Evolutionary conservation across 2,113 vertebrate genomes (phyloP), one percentile per base, ranked within the genome.

Genomic region (Halcyon senegalensis): DNA sequence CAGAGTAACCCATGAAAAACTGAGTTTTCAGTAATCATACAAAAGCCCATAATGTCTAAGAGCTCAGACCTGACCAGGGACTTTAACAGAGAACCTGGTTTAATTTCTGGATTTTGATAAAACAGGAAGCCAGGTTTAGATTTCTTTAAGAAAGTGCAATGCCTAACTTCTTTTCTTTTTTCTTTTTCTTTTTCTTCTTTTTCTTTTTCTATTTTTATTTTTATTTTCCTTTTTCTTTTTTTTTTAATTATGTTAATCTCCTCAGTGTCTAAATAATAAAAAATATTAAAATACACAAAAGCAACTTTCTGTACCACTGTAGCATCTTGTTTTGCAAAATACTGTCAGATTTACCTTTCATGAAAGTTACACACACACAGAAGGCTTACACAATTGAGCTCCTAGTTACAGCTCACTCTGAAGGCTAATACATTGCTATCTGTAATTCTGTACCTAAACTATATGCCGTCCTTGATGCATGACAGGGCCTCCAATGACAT

Each of bases 381-480:
- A 68, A 81, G 58, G 39, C n/a, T 86, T 74, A 63, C 8, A 88
- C 75, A 93, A 67, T 46, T 66, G 31, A 91, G 48, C 48, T 81
- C 50, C 76, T 58, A 53, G 59, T 74, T 90, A 84, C 56, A 91
- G 58, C 58, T 89, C 4, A 8, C 44, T 88, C n/a, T 77, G 59
- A 95, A 88, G 90, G 72, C 72, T 68, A 92, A 81, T 23, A 74
- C 25, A 16, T 17, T 59, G 44, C 50, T 90, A 72, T 93, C 84
- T 93, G 48, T 90, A 89, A 96, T 76, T 94, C 73, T 84, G 51
- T 83, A 85, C 79, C 89, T 85, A 85, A 96, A 95, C 92, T 92
- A 51, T 66, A 81, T 48, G 84, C 55, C 89, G 79, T 90, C 85
- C 85, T 81, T 93, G 87, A 93, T 84, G 87, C 77, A 94, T 89